These are phyloP conservation scores for Neogobius melanostomus DNA, from an alignment of 2,113 vertebrate species.

Conservation along the genomic window DNA sequence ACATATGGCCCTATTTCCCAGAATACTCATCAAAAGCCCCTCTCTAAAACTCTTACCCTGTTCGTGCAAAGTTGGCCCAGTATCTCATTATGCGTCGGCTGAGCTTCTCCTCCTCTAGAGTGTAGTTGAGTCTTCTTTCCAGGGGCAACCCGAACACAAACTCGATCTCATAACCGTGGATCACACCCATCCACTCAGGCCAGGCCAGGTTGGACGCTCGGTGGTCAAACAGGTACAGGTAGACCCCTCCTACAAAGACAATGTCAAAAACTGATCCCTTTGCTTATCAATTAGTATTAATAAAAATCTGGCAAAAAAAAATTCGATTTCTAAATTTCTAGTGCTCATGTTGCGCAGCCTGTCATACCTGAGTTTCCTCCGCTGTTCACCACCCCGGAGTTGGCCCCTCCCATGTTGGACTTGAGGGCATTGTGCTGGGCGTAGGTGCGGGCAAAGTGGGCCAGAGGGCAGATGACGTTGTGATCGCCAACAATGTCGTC, in stretches of 20 bases:
- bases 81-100: slow-evolving; percentile 89
- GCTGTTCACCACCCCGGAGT: slow-evolving; percentile 53
- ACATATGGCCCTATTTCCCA: background rate
- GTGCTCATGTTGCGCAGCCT: background rate
- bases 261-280: background rate
- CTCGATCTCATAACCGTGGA: slow-evolving; percentile 94
- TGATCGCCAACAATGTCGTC: slow-evolving; percentile 92
- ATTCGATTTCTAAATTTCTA: too few species aligned
- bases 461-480: slow-evolving; percentile 89
- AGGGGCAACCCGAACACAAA: slow-evolving; percentile 91
- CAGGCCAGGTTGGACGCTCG: slow-evolving; percentile 87
- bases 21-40: background rate
- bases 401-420: slow-evolving; percentile 48
- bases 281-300: background rate
- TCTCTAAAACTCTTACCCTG: slow-evolving; percentile 60
- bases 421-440: slow-evolving; percentile 75
- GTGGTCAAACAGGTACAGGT: slow-evolving; percentile 88
- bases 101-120: slow-evolving; percentile 81
- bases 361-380: slow-evolving; percentile 49
- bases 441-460: slow-evolving; percentile 81
- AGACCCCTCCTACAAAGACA: slow-evolving; percentile 66
- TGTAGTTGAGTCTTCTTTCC: slow-evolving; percentile 86
- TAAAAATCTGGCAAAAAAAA: background rate
- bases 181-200: slow-evolving; percentile 95
- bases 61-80: slow-evolving; percentile 92